These are phyloP conservation scores for Ischnus inquisitorius DNA, from an alignment of 2,888 invertebrate genomes.

Conservation along the genomic window DNA sequence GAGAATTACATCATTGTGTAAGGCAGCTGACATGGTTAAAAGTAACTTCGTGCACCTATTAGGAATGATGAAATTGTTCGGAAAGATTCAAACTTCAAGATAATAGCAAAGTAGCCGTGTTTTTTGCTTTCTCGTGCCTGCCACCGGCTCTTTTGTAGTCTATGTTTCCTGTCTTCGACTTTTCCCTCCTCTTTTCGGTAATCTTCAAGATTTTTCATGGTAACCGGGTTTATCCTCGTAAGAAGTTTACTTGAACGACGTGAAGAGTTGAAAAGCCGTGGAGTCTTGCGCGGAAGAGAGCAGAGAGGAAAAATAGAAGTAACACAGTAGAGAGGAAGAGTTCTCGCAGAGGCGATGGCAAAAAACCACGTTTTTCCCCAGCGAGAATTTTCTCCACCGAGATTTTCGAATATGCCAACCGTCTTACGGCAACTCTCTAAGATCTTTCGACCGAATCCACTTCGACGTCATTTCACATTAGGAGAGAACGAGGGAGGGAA, in stretches of 20 bases:
- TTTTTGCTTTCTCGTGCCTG: not conserved
- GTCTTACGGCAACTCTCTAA: too few relatives aligned
- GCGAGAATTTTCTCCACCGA: too few relatives aligned
- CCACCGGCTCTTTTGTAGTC: not conserved
- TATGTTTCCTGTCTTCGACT: not conserved
- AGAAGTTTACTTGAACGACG: not conserved
- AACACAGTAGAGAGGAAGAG: not conserved
- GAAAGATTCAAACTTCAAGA: slow-evolving; percentile 22
- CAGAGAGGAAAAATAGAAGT: not conserved
- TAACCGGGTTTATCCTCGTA: not conserved
- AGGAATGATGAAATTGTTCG: slow-evolving; percentile 3
- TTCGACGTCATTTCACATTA: not conserved
- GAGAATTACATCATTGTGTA: slow-evolving; percentile 3
- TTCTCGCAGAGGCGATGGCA: not conserved
- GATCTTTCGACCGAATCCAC: too few relatives aligned
- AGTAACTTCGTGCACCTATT: slow-evolving; percentile 1
- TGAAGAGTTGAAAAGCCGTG: not conserved
- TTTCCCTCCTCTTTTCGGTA: not conserved
- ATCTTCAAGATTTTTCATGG: slow-evolving; percentile 6
- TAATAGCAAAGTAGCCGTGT: slow-evolving; percentile 8
- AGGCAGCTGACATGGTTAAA: not conserved
- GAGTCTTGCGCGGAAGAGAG: not conserved
- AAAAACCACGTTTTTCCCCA: too few relatives aligned
- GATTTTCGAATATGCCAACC: too few relatives aligned
- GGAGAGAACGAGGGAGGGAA: not conserved